Evolutionary conservation across 2,888 invertebrate species (phyloP).

Genomic region (Andrena hattorfiana): DNA sequence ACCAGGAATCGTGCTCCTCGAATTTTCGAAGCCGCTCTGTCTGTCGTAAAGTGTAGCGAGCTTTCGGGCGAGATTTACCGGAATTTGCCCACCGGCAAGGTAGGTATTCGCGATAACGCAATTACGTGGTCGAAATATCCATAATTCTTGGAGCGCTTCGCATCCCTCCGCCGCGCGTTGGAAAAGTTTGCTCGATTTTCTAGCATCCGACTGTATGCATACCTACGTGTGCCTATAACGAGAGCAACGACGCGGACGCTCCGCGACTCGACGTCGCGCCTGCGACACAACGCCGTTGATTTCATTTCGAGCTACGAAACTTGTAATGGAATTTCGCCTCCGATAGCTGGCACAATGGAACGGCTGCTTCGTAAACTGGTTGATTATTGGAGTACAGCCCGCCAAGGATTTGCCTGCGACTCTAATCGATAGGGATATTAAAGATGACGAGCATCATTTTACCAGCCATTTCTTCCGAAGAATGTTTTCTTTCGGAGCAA

Average conservation of each 20-base stretch:
- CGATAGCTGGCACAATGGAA: slow-evolving; percentile 20
- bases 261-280: neutral
- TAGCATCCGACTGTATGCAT: neutral
- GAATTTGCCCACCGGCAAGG: neutral
- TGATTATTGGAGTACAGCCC: neutral
- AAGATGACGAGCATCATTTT: neutral
- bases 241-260: neutral
- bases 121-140: slow-evolving; percentile 5
- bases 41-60: neutral
- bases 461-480: neutral
- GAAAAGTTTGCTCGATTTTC: neutral
- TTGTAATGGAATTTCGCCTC: slow-evolving; percentile 33
- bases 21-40: neutral
- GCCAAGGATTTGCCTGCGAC: slow-evolving; percentile 13
- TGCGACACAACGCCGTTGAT: neutral
- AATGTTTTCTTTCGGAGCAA: neutral
- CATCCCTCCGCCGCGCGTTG: neutral
- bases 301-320: slow-evolving; percentile 18
- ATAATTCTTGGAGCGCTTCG: neutral
- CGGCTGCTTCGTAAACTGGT: slow-evolving; percentile 13
- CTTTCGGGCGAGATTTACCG: neutral
- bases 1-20: neutral
- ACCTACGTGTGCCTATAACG: neutral
- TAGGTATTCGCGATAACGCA: slow-evolving; percentile 5
- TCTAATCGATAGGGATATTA: slow-evolving; percentile 8